Evolutionary conservation across 2,113 vertebrate genomes (phyloP), one percentile per base, ranked within the genome.

Genomic region (Psilopsiagon aurifrons): DNA sequence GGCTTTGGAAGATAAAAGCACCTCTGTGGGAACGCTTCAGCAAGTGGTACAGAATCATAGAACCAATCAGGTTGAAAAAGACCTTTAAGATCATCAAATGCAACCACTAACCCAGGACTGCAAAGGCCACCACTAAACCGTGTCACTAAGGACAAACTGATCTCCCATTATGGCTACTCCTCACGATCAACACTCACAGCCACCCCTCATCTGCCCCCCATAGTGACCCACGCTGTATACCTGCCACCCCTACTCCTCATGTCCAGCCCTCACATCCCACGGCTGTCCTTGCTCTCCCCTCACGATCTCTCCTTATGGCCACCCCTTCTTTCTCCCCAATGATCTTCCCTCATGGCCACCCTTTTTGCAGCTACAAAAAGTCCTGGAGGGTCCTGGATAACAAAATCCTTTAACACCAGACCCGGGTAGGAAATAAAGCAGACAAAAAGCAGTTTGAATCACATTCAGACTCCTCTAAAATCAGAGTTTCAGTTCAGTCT

Each of bases 381-480:
- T 87, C 81, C 68, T 17, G 33, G 71, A 89, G 92, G 57, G 47
- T 87, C 81, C 68, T 17, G 33, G 68, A 85, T 87, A 95, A 90
- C 49, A 92, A 89, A 92, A 86, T 71, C 64, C 90, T 90, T 92
- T 88, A 93, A 92, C 80, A 83, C 8, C 92, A 93, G 57, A 90
- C 67, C 41, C 49, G 67, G 44, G 13, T 44, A 88, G 78, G 55
- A 90, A 95, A 94, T 11, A 66, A 35, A 91, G 82, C 3, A 74
- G 22, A 62, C 39, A 33, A 46, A 52, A 84, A 41, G 74, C 28
- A 25, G n/a, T 78, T 86, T 77, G 59, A 94, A 95, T 93, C 92
- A 81, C 82, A 92, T 95, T 96, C 94, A 93, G 85, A 94, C 63
- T 86, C 83, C 90, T 97, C 87, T 92, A 71, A 90, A 95, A 96